Evolutionary conservation across 1,140 invertebrate species (phyloP), one percentile per base, ranked within the genome.

Genomic region (Temnothorax nylanderi): DNA sequence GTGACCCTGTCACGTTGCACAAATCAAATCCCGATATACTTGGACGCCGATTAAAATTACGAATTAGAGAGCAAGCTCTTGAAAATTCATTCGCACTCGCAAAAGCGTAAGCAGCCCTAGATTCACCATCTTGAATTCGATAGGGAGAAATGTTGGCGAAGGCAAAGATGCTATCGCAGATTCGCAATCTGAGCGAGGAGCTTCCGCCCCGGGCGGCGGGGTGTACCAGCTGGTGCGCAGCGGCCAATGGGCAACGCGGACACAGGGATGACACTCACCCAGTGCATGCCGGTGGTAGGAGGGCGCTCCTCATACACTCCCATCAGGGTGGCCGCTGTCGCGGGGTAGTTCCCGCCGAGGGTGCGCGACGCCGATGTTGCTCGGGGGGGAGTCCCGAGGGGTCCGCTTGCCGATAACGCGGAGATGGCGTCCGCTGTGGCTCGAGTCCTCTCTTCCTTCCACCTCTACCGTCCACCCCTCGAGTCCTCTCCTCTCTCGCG

Each of bases 251-350:
- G 87, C 87, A 88, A 80, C 78, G 67, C 37, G 58, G 60, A 86
- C 87, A 91, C 86, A 88, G 90, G 88, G 89, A 91, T 91, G 88
- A 92, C 89, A 95, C 94, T 95, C 91, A 96, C 95, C 95, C 95
- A 96, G 95, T 96, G 95, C 95, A 96, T 96, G 95, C 95, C 95
- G 95, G 95, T 95, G 92, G 94, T 95, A 93, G 95, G 95, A 95
- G 95, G 94, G 94, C 95, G 95, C 93, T 96, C 95, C 95, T 96
- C 95, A 96, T 95, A 96, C 95, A 96, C 95, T 95, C 95, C 95
- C 95, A 96, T 96, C 95, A 96, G 95, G 94, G 95, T 95, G 95
- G 94, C 94, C 94, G 94, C 94, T 94, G 92, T 94, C 90, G 93
- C 93, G 94, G 94, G 93, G 92, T 94, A 92, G 91, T 93, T 95